Base-by-base conservation (phyloP, 2,888 invertebrate species). In the Hetaerina titia region DNA sequence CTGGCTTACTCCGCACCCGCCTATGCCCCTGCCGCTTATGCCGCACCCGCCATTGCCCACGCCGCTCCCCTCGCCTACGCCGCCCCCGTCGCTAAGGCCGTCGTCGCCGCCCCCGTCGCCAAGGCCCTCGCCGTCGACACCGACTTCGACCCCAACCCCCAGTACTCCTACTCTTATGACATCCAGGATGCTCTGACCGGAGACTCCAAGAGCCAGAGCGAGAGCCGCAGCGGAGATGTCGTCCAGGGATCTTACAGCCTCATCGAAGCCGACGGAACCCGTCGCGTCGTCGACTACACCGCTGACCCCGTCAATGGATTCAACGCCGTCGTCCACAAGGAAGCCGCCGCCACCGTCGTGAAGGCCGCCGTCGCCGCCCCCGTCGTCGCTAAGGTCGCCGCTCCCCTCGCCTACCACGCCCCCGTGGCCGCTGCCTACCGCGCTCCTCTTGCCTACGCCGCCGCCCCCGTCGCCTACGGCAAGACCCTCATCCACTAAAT, bases 391-490 rank as follows among this genome's bases (percentile, higher is more conserved):
- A 96, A 96, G 94, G 95, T 94, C 95, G 95, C 95, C 19, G 31
- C 56, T 6, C 95, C 92, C 95, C 81, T 90, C 60, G 63, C 69
- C 13, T 95, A 95, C 92, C 95, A 89, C 95, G 95, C 95, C 89
- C 95, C 95, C 69, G 81, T 95, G 15, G 95, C 94, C 88, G 90
- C 95, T 90, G 95, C 95, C 63, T 92, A 95, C 94, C 89, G 95
- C 60, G 95, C 96, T n/a, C 96, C 96, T 94, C 87, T 95, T 95
- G 95, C 95, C 25, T 95, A 96, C 60, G 95, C 90, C 94, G 95
- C 96, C 74, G 95, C 95, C 87, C 95, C 95, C 56, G 88, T 95
- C 45, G 95, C 95, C 45, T 95, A 95, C 64, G 95, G 94, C 87
- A 92, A 92, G 69, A 64, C 95, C 64, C n/a, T 89, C 95, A 8